Evolutionary conservation across 2,113 vertebrate genomes (phyloP), one percentile per base, ranked within the genome.

Genomic region (Corapipo altera): DNA sequence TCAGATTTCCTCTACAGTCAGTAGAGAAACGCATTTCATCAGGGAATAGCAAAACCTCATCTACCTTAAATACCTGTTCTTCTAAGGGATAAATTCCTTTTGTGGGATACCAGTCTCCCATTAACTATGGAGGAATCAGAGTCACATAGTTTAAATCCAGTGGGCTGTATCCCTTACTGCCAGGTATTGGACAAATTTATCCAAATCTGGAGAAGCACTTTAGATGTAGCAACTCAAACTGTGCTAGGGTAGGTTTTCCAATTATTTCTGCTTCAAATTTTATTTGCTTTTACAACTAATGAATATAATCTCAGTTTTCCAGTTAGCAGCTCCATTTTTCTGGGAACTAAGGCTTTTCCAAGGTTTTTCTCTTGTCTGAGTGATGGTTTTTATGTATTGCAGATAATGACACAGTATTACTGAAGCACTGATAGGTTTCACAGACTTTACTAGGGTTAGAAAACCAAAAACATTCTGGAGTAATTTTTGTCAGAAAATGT

Each of bases 271-370:
- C 65, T 77, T 88, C 0, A 1, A 15, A 32, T 91, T 3, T 83
- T 76, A 59, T 14, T 93, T 94, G 11, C n/a, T 72, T 82, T 46
- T 89, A 41, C 28, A 3, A 1, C 22, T 78, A 41, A 41, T 79
- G 62, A 81, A 23, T 86, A 77, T 71, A 79, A 85, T 88, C 75
- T 93, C 59, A 64, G 51, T 91, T 92, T 92, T 93, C 57, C 65
- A 64, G 24, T 51, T 55, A 86, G 67, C 21, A 52, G 41, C 43
- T 75, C 19, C 6, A 20, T 88, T 95, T 57, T 93, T 65, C 48
- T 66, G 17, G 46, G 24, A 83, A 61, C 43, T 79, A 37, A 66
- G n/a, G 24, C 33, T 90, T 57, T 95, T 90, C 33, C 43, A 84
- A 77, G 46, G 39, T 64, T 90, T 88, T 84, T 59, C 12, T 77